Evolutionary conservation across 2,797 vertebrate genomes (phyloP), one percentile per base, ranked within the genome.

Genomic region (Brachyrhaphis roseni): DNA sequence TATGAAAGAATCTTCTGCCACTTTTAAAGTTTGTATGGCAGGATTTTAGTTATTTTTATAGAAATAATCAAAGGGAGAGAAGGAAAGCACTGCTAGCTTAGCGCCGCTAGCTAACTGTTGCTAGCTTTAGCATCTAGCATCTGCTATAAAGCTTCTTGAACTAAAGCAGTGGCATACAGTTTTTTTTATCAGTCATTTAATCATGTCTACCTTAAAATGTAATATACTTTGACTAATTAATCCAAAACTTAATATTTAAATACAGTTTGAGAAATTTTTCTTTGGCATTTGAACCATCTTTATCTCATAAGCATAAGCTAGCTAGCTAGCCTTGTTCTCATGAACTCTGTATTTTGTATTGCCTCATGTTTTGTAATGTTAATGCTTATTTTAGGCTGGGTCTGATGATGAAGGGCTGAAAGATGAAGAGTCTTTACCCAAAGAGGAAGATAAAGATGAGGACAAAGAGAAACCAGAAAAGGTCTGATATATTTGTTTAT

Each of bases 361-460:
- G 4, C 18, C 20, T 68, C 8, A 41, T 39, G 4, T 23, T 68
- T 4, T 53, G 51, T 26, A 23, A 26, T 53, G 23, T 53, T 53
- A 10, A 26, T 26, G 4, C 1, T 46, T 13, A 78, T 4, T 46
- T 82, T 59, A 94, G 92, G 75, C 82, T 83, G 43, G 23, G 0
- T 90, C 82, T 18, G 87, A 93, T 77, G 91, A 94, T 12, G 89
- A 93, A 76, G 84, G 76, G 23, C 79, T 86, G 1, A 82, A 85
- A 59, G 84, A 85, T 28, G 81, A 88, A 0, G 79, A 80, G 26
- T 72, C 82, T 76, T 85, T 76, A 62, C 55, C 78, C 45, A 87
- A 72, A 78, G 84, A 86, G n/a, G 78, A 87, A 59, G 84, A 76
- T 8, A 74, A 82, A 57, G 86, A 86, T 1, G 86, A 90, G 6